These are phyloP conservation scores for Struthio camelus DNA, from an alignment of 2,113 vertebrate species.

Conservation along the genomic window DNA sequence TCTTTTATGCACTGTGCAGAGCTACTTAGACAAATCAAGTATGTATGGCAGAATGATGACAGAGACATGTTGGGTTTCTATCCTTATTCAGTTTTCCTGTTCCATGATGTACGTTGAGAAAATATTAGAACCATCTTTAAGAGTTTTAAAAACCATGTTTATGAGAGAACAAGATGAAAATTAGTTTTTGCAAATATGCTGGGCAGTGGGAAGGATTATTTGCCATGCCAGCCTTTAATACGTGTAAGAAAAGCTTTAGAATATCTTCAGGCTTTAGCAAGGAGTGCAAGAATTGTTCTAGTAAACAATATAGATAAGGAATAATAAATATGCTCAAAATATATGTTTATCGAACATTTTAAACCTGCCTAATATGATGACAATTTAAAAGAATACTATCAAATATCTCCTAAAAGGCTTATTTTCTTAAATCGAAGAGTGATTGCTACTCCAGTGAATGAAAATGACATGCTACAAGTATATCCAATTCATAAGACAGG, in stretches of 20 bases:
- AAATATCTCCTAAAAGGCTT: neutral
- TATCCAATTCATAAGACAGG: neutral
- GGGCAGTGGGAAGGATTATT: neutral
- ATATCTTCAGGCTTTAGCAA: neutral
- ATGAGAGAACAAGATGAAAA: constrained; percentile 7
- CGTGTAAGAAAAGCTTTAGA: neutral
- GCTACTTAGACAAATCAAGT: neutral
- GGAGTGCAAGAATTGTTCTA: neutral
- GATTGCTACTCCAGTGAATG: neutral
- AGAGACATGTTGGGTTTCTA: neutral
- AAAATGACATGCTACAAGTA: neutral
- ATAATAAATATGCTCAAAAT: neutral
- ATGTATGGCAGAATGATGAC: neutral
- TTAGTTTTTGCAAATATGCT: neutral
- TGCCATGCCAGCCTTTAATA: neutral
- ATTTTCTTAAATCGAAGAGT: neutral
- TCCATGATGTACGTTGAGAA: neutral
- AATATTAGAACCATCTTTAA: constrained; percentile 26
- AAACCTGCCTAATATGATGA: neutral
- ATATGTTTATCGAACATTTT: neutral
- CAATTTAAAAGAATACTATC: neutral
- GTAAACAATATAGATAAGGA: neutral
- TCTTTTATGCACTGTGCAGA: neutral
- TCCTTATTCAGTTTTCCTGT: neutral
- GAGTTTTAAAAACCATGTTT: constrained; percentile 1